A percentile compares a stretch with the other conserved stretches of the same genome.
Evolutionary conservation across 37 sponge, comb jelly and placozoan species (phyloP).

Genomic region (Hexactinellida sp.): DNA sequence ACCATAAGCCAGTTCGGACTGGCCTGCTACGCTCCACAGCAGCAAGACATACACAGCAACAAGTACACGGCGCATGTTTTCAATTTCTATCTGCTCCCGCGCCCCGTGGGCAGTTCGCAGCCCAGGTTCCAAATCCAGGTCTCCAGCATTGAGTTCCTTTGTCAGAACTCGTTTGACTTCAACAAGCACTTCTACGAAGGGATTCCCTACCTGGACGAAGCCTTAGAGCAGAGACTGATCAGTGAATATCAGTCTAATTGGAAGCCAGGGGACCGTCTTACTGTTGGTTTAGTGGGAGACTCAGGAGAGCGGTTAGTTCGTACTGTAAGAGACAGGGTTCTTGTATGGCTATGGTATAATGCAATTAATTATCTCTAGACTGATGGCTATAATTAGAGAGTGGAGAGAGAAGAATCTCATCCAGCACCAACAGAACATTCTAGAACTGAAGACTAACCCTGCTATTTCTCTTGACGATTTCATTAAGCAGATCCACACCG

Average conservation of each 20-base stretch:
- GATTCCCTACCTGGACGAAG: conserved; percentile 35
- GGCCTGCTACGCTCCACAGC: neutral
- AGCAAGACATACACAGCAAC: neutral
- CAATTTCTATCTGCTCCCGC: conserved; percentile 44
- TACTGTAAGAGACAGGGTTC: neutral
- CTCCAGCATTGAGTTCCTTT: conserved; percentile 40
- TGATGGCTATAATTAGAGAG: conserved; percentile 1
- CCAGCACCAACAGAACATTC: neutral
- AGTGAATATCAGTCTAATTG: neutral
- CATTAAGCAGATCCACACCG: neutral
- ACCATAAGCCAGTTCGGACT: conserved; percentile 50
- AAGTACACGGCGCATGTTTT: conserved; percentile 38
- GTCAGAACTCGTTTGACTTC: conserved; percentile 45
- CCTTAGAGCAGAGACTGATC: neutral
- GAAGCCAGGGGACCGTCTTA: neutral
- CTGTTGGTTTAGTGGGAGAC: neutral
- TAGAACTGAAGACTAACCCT: neutral
- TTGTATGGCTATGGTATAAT: neutral
- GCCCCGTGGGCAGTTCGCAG: neutral
- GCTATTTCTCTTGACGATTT: neutral
- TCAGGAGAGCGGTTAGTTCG: neutral
- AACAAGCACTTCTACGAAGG: conserved; percentile 46
- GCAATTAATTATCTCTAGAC: neutral
- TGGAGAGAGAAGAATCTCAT: neutral
- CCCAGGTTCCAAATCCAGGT: conserved; percentile 29